phyloP scores from a whole-genome alignment of 2,888 invertebrate genomes.

The Agriopis marginaria region DNA sequence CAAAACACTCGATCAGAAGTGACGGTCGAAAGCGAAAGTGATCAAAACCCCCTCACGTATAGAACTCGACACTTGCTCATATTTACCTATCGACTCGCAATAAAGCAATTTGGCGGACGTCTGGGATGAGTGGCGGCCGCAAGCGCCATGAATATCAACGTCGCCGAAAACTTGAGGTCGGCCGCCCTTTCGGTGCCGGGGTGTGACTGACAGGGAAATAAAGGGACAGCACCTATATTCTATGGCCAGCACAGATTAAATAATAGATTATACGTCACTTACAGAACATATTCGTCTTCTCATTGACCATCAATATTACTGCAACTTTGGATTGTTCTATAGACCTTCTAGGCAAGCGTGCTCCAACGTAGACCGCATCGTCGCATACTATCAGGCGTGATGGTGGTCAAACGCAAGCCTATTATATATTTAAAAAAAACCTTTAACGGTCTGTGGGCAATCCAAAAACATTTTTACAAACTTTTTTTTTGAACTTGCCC shows the following conservation, averaged over 20 bases:
- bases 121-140: constrained; percentile 61
- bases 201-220: constrained; percentile 36
- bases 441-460: too few species aligned
- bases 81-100: constrained; percentile 70
- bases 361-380: too few species aligned
- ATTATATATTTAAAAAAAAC: too few species aligned
- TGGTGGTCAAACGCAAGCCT: too few species aligned
- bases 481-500: too few species aligned
- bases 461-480: too few species aligned
- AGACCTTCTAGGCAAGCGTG: too few species aligned
- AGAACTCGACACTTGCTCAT: constrained; percentile 52
- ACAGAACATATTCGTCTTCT: too few species aligned
- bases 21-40: constrained; percentile 20
- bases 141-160: constrained; percentile 77
- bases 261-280: neutral
- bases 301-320: too few species aligned
- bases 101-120: constrained; percentile 79
- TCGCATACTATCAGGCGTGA: too few species aligned
- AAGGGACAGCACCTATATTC: neutral
- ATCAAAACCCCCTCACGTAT: constrained; percentile 25
- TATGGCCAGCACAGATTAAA: neutral
- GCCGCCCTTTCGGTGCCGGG: constrained; percentile 43
- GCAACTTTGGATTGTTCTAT: too few species aligned
- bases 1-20: constrained; percentile 15
- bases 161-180: constrained; percentile 59